These are phyloP conservation scores for Petrophora chlorosata DNA, from an alignment of 2,888 invertebrate genomes.

Conservation along the genomic window DNA sequence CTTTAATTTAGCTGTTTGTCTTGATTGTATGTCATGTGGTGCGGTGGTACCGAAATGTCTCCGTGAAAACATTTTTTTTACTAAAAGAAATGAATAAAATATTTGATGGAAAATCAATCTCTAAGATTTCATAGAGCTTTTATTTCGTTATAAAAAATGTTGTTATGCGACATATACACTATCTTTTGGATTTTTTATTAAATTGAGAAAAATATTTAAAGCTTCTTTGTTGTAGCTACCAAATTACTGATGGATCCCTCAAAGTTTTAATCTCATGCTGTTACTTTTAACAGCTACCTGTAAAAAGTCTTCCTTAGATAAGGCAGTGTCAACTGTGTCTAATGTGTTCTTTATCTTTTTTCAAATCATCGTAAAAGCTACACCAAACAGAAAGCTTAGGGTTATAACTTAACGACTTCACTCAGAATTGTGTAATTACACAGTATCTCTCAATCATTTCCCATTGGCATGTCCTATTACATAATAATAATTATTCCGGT, in stretches of 20 bases:
- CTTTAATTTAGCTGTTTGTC: too few species aligned
- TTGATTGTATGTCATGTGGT: too few species aligned
- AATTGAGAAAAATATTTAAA: too few species aligned
- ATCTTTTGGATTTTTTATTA: too few species aligned
- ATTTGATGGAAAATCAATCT: too few species aligned
- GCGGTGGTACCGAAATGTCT: too few species aligned
- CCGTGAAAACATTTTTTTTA: too few species aligned
- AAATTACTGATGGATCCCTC: slow-evolving; percentile 1
- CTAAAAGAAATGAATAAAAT: too few species aligned
- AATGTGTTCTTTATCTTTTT: slow-evolving; percentile 12
- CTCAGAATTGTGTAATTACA: too few species aligned
- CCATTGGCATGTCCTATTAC: background rate
- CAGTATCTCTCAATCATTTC: background rate
- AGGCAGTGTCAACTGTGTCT: background rate
- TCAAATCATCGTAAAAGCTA: background rate
- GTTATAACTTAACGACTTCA: background rate
- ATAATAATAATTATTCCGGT: slow-evolving; percentile 4
- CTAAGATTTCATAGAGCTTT: too few species aligned
- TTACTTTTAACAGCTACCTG: slow-evolving; percentile 33
- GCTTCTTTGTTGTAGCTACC: background rate
- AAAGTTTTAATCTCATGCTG: slow-evolving; percentile 14
- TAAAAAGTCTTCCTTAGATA: slow-evolving; percentile 24
- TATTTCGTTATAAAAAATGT: too few species aligned
- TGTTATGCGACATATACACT: too few species aligned
- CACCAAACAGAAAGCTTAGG: background rate